Conservation (phyloP, 2,113 vertebrate species). For the Lampris incognitus region DNA sequence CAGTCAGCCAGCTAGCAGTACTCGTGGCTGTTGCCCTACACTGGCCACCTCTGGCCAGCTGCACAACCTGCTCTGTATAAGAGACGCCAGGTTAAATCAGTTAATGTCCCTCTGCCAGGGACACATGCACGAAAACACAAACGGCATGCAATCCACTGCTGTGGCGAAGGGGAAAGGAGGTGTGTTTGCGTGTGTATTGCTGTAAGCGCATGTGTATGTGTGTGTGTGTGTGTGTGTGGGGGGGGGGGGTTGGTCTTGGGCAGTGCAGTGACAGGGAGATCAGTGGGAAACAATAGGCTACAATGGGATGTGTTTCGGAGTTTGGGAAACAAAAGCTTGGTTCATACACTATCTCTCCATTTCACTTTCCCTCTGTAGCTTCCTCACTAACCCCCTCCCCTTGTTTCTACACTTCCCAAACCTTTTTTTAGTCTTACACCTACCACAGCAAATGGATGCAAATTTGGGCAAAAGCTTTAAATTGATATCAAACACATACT, state of each 20-base stretch:
- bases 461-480: conserved; percentile 10
- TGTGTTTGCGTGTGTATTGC: conserved; percentile 14
- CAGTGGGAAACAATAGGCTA: conserved; percentile 74
- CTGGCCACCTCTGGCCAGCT: conserved; percentile 71
- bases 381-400: conserved; percentile 13
- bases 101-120: conserved; percentile 45
- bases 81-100: conserved; percentile 71
- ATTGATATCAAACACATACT: not conserved
- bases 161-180: conserved; percentile 53
- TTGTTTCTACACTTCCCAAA: conserved; percentile 28
- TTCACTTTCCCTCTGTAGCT: conserved; percentile 42
- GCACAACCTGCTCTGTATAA: conserved; percentile 42
- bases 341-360: conserved; percentile 48
- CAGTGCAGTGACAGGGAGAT: conserved; percentile 38
- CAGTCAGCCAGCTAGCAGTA: conserved; percentile 9
- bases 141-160: conserved; percentile 48
- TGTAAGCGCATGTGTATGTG: too few relatives aligned
- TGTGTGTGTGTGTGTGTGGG: conserved; percentile 2
- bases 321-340: conserved; percentile 75
- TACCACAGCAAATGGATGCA: conserved; percentile 12
- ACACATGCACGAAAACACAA: conserved; percentile 13
- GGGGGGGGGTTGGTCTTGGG: conserved; percentile 26
- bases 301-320: conserved; percentile 74
- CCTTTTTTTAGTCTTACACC: conserved; percentile 16
- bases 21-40: conserved; percentile 56